Conservation (phyloP, 2,797 vertebrate genomes). For the Ataeniobius toweri region DNA sequence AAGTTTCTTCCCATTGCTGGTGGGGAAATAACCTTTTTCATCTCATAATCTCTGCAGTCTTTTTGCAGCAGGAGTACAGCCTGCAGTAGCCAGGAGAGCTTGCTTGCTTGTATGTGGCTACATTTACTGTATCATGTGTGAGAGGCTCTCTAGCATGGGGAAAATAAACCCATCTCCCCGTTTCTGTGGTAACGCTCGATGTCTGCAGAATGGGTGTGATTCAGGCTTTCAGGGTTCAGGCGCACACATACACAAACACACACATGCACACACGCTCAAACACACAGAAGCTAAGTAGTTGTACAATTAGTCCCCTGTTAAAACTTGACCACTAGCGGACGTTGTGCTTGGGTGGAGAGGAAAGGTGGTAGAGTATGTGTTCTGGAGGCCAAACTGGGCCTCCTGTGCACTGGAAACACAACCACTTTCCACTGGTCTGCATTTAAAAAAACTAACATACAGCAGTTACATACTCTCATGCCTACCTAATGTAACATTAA, state of each 20-base stretch:
- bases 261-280: constrained; percentile 10
- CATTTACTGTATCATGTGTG: constrained; percentile 38
- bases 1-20: constrained; percentile 56
- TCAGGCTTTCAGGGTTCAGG: constrained; percentile 70
- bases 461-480: constrained; percentile 1
- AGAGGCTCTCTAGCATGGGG: constrained; percentile 49
- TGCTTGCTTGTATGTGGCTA: not conserved
- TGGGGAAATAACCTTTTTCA: constrained; percentile 55
- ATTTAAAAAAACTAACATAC: constrained; percentile 10
- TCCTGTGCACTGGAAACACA: constrained; percentile 54
- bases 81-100: constrained; percentile 52
- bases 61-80: constrained; percentile 60
- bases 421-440: constrained; percentile 25
- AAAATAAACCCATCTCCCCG: constrained; percentile 70
- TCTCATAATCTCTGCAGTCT: constrained; percentile 56
- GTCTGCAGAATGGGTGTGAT: constrained; percentile 80
- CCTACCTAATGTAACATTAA: constrained; percentile 23
- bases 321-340: constrained; percentile 64
- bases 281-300: constrained; percentile 10
- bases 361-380: constrained; percentile 26
- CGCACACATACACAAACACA: constrained; percentile 25
- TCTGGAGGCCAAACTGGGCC: constrained; percentile 14
- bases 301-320: constrained; percentile 76
- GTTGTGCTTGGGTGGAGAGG: constrained; percentile 54
- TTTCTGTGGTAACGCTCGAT: constrained; percentile 79